These are phyloP conservation scores for Drosophila testacea DNA, from an alignment of 2,888 invertebrate species.

Conservation along the genomic window DNA sequence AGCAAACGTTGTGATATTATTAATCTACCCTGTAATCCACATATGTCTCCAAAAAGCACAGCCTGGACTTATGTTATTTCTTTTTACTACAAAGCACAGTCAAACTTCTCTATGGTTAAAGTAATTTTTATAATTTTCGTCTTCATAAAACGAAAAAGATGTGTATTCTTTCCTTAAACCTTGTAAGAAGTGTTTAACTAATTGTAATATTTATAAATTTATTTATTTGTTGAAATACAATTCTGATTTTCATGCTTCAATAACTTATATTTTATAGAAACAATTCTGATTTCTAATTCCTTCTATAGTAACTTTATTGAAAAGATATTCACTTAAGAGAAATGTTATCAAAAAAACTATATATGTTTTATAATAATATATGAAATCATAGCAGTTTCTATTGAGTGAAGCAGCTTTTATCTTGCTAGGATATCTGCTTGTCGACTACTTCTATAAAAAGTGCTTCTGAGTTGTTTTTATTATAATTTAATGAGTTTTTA, in stretches of 20 bases:
- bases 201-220: neutral
- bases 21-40: neutral
- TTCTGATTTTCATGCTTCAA: too few species aligned
- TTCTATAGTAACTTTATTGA: too few species aligned
- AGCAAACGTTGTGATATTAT: neutral
- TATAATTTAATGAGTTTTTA: slow-evolving; percentile 73
- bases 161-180: too few species aligned
- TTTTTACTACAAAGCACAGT: neutral
- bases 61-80: neutral
- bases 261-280: too few species aligned
- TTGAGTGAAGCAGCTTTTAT: slow-evolving; percentile 1
- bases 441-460: neutral
- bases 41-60: neutral
- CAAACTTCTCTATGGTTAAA: neutral
- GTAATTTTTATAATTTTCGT: too few species aligned
- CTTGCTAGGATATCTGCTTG: slow-evolving; percentile 14
- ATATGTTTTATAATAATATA: too few species aligned
- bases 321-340: too few species aligned
- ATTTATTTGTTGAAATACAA: too few species aligned
- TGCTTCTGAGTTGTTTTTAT: slow-evolving; percentile 35
- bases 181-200: neutral
- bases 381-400: too few species aligned
- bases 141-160: too few species aligned
- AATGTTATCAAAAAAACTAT: too few species aligned
- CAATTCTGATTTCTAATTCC: too few species aligned